A percentile compares a stretch with the other conserved stretches of the same genome.
These are phyloP conservation scores for Glaucopsyche alexis DNA, from an alignment of 2,888 invertebrate species.

Conservation along the genomic window DNA sequence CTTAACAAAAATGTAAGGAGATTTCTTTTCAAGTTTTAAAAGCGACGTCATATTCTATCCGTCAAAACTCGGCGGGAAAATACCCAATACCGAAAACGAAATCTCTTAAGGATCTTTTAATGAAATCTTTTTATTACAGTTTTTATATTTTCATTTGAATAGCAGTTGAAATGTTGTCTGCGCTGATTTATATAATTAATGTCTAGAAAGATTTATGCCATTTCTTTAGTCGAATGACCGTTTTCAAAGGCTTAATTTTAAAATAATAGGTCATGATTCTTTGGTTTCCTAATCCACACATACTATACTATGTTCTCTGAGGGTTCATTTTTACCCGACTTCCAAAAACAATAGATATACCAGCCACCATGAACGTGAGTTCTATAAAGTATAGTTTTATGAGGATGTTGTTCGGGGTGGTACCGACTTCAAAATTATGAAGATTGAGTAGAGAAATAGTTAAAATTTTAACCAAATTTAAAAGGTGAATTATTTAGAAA, in stretches of 20 bases:
- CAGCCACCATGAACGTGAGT: too few species aligned
- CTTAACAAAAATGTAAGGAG: slow-evolving; percentile 1
- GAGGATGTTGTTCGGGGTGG: too few species aligned
- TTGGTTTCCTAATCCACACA: not conserved
- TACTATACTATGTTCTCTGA: not conserved
- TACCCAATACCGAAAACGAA: not conserved
- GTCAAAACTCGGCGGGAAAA: not conserved
- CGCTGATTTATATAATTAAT: slow-evolving; percentile 5
- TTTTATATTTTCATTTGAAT: slow-evolving; percentile 14
- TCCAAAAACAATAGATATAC: too few species aligned
- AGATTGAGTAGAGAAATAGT: too few species aligned
- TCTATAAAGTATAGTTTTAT: too few species aligned
- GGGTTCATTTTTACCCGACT: too few species aligned
- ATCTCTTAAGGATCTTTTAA: slow-evolving; percentile 1
- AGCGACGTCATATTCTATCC: slow-evolving; percentile 8
- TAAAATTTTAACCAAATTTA: too few species aligned
- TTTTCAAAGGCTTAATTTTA: not conserved
- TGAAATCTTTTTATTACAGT: slow-evolving; percentile 20
- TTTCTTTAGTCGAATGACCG: not conserved
- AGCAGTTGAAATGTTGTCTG: not conserved
- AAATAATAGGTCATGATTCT: not conserved
- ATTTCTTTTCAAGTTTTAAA: slow-evolving; percentile 4
- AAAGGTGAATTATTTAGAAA: too few species aligned
- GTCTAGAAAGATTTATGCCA: not conserved
- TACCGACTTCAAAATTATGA: too few species aligned